Evolutionary conservation across 2,113 vertebrate species (phyloP).

Genomic region (Archocentrus centrarchus): DNA sequence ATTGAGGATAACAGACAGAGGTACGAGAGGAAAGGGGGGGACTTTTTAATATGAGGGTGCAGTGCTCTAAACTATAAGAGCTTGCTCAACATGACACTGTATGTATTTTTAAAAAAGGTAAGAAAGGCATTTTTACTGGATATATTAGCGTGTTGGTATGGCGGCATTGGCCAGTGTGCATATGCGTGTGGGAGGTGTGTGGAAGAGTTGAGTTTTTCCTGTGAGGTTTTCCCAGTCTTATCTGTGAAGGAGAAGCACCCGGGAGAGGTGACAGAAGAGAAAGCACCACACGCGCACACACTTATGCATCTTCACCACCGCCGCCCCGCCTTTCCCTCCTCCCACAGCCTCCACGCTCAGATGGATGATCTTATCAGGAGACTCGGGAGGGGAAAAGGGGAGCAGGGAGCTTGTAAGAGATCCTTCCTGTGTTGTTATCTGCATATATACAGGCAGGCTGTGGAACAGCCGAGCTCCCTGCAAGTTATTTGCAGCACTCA

Average conservation of each 20-base stretch:
- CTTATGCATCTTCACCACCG: background rate
- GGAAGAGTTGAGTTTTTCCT: constrained; percentile 32
- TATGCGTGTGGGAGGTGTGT: constrained; percentile 50
- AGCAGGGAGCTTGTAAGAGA: constrained; percentile 54
- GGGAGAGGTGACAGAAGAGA: constrained; percentile 42
- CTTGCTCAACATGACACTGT: constrained; percentile 47
- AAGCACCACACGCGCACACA: constrained; percentile 13
- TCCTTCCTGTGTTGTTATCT: constrained; percentile 53
- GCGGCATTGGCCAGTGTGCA: background rate
- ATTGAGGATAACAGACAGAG: constrained; percentile 62
- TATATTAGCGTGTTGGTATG: constrained; percentile 11
- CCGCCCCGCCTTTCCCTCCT: constrained; percentile 8
- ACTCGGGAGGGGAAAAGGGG: constrained; percentile 40
- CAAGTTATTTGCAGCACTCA: constrained; percentile 37
- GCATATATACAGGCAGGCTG: constrained; percentile 31
- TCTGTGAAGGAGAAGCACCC: constrained; percentile 44
- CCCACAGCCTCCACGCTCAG: constrained; percentile 37
- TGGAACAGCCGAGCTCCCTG: background rate
- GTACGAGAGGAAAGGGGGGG: constrained; percentile 5
- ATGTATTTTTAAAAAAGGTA: constrained; percentile 20
- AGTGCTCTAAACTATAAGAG: constrained; percentile 22
- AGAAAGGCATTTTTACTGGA: constrained; percentile 7
- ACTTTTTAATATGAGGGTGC: constrained; percentile 41
- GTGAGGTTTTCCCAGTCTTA: constrained; percentile 55
- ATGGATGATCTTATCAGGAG: constrained; percentile 66